Evolutionary conservation across 37 sponge, comb jelly and placozoan species (phyloP), one percentile per base, ranked within the genome.

Genomic region (Axinella damicornis): DNA sequence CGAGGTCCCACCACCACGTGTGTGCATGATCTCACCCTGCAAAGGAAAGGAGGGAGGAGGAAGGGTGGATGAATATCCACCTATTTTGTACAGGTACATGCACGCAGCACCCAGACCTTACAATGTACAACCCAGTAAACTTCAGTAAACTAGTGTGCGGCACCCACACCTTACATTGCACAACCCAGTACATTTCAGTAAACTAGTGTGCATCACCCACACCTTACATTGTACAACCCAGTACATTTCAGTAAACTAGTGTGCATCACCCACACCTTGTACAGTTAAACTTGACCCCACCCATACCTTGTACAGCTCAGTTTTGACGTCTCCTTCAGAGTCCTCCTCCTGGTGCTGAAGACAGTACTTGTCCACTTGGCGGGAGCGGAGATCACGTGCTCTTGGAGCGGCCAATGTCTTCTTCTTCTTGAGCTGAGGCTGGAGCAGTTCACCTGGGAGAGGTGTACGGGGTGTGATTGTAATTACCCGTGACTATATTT

Each of bases 361-460:
- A 13, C 78, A 77, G 75, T 93, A 92, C 58, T 76, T 70, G 58
- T 80, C 84, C 14, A 84, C 66, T n/a, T 80, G 59, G 9, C 85
- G 67, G 35, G 82, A 81, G 40, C 55, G 83, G 20, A 98, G 74
- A 57, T 96, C 83, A 61, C 85, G 92, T 5, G 88, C 74, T 30
- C 90, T 88, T 0, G 99, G 99, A 34, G 87, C 93, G 13, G 79
- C 69, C 20, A 98, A 95, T 14, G 95, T 96, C 65, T 88, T 96
- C 88, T 96, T 98, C 82, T 94, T 96, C 76, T 96, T 96, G 52
- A 96, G 56, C 32, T 64, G 82, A 1, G 97, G 99, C 79, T 96
- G 97, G 21, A 96, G 76, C 32, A 98, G 65, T 62, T 82, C 91
- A 31, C 85, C 95, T 92, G 84, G 37, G 65, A 55, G 46, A 32